phyloP scores from a whole-genome alignment of 2,888 invertebrate species.

The Argynnis bischoffii region DNA sequence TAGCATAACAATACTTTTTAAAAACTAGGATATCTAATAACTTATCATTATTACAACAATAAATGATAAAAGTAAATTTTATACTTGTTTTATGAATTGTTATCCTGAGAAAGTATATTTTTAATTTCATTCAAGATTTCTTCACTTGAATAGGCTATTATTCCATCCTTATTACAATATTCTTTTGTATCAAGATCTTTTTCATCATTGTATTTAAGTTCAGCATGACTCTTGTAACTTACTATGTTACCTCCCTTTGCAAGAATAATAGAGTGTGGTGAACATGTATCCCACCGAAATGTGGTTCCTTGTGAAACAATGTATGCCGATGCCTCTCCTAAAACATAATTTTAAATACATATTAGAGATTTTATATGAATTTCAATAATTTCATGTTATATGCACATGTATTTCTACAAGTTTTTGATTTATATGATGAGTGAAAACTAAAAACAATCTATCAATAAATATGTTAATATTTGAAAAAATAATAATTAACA shows the following conservation, averaged over 20 bases:
- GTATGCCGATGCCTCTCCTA: constrained; percentile 83
- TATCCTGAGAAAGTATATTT: constrained; percentile 26
- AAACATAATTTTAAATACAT: constrained; percentile 32
- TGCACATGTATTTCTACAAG: too few relatives aligned
- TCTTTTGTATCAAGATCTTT: constrained; percentile 53
- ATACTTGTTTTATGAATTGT: neutral
- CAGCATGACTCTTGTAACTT: constrained; percentile 48
- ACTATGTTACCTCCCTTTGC: constrained; percentile 90
- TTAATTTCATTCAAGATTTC: constrained; percentile 50
- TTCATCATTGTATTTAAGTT: constrained; percentile 65
- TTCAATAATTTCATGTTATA: too few relatives aligned
- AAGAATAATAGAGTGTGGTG: constrained; percentile 91
- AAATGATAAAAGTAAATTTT: neutral
- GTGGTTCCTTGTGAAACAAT: constrained; percentile 90
- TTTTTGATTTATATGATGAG: too few relatives aligned
- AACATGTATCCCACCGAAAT: constrained; percentile 96
- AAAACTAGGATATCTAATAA: too few relatives aligned
- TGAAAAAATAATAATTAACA: too few relatives aligned
- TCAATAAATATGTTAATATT: too few relatives aligned
- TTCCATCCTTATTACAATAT: constrained; percentile 67
- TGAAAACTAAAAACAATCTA: too few relatives aligned
- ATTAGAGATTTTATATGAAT: too few relatives aligned
- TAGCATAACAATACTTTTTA: neutral
- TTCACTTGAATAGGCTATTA: constrained; percentile 60
- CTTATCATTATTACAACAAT: neutral